Evolutionary conservation across 2,797 vertebrate species (phyloP), one percentile per base, ranked within the genome.

Genomic region (Pantherophis alleghaniensis): DNA sequence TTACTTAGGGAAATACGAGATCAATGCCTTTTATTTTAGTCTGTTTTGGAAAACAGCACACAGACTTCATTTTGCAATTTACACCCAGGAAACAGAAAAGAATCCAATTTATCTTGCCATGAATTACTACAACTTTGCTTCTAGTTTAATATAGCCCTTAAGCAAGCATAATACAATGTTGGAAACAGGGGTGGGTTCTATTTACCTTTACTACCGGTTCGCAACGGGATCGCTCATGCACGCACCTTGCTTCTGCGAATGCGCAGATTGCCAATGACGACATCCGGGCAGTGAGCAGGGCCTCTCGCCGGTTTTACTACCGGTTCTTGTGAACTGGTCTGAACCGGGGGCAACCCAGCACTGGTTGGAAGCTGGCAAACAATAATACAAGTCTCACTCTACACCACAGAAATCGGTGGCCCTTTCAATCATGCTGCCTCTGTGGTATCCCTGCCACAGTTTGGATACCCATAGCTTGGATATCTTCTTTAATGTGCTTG

Each of bases 401-500:
- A 28, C 37, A 32, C 22, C 32, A 59, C 2, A 59, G 53, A 55
- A 79, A 14, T 37, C 3, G 14, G 10, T n/a, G 83, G 14, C 5
- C 9, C 11, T 91, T 60, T 63, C 83, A 87, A 87, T 16, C 24
- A 4, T 24, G 59, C 47, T 66, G 91, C 51, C n/a, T 55, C 18
- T 63, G n/a, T 61, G 7, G 42, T 11, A 32, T 18, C 28, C 9
- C 47, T 87, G 10, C 47, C 47, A 87, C 18, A 87, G 60, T 22
- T 37, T 42, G 28, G 60, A 22, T 14, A 55, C 79, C 7, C 0
- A 0, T 10, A 16, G 42, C 92, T 94, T 37, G 63, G 90, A 69
- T 89, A 91, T 90, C 92, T 37, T 16, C 11, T 91, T 66, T 92
- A 89, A 90, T 59, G 20, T 83, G 74, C 20, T 83, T 47, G 94